phyloP scores from a whole-genome alignment of 2,888 invertebrate genomes.

The Brachyptera putata region DNA sequence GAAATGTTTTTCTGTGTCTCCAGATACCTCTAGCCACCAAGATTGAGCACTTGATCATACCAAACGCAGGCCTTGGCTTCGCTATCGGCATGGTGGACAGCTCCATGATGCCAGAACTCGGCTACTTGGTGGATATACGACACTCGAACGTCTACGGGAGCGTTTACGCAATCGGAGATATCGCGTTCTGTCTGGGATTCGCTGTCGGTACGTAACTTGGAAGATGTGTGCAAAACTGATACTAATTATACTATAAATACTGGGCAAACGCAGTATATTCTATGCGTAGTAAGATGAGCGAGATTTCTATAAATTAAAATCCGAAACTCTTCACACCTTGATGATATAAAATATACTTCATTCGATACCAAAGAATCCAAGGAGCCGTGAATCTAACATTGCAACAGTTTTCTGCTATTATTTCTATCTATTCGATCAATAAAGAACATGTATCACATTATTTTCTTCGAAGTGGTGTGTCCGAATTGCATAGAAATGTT shows the following conservation, averaged over 20 bases:
- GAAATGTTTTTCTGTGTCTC: too few species aligned
- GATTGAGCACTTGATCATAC: constrained; percentile 88
- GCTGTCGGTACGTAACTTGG: constrained; percentile 69
- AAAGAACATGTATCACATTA: too few species aligned
- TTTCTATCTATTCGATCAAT: too few species aligned
- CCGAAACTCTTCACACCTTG: too few species aligned
- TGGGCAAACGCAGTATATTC: neutral
- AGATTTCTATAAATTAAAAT: too few species aligned
- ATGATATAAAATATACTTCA: too few species aligned
- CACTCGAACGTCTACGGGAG: constrained; percentile 97
- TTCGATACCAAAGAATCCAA: too few species aligned
- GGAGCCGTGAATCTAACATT: too few species aligned
- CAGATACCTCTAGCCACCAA: constrained; percentile 93
- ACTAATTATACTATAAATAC: too few species aligned
- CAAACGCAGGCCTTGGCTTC: constrained; percentile 96
- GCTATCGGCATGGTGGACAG: constrained; percentile 99
- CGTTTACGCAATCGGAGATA: constrained; percentile 98
- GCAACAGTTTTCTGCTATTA: too few species aligned
- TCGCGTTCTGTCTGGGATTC: constrained; percentile 97
- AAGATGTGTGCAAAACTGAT: neutral
- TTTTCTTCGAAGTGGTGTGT: too few species aligned
- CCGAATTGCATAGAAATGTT: too few species aligned
- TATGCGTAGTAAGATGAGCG: neutral
- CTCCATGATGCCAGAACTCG: constrained; percentile 99
- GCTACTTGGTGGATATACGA: constrained; percentile 93